Conservation (phyloP, 53 echinoderm and acorn worm genomes). For the Echinarachnius parma region DNA sequence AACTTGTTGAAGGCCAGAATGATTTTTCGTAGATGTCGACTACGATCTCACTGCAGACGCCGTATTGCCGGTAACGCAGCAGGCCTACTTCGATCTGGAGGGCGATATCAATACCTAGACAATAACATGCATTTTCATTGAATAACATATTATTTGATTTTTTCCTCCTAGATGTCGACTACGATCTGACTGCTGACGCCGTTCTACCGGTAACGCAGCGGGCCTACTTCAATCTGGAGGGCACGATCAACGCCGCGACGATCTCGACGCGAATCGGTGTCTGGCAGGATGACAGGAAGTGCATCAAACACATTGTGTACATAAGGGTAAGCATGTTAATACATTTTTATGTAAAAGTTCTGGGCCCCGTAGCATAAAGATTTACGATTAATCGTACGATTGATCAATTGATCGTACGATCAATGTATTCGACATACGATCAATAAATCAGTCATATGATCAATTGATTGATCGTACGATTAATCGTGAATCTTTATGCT, state of each 20-base stretch:
- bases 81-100: constrained; percentile 20
- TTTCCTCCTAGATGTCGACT: constrained; percentile 20
- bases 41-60: constrained; percentile 31
- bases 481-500: too few relatives aligned
- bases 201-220: constrained; percentile 23
- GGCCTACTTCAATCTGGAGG: constrained; percentile 20
- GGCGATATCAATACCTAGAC: constrained; percentile 6
- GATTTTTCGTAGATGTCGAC: constrained; percentile 31
- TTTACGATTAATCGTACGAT: too few relatives aligned
- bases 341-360: too few relatives aligned
- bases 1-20: too few relatives aligned
- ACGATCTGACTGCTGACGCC: constrained; percentile 27
- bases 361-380: too few relatives aligned
- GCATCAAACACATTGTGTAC: constrained; percentile 12
- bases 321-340: constrained; percentile 16
- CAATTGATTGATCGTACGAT: too few relatives aligned
- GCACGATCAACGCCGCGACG: not conserved
- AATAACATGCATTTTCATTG: too few relatives aligned
- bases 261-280: not conserved
- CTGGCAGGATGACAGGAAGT: not conserved
- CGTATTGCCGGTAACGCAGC: constrained; percentile 15
- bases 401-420: too few relatives aligned
- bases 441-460: too few relatives aligned
- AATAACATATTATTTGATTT: too few relatives aligned
- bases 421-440: too few relatives aligned